Conservation (phyloP, 2,113 vertebrate species). For the Suncus etruscus region DNA sequence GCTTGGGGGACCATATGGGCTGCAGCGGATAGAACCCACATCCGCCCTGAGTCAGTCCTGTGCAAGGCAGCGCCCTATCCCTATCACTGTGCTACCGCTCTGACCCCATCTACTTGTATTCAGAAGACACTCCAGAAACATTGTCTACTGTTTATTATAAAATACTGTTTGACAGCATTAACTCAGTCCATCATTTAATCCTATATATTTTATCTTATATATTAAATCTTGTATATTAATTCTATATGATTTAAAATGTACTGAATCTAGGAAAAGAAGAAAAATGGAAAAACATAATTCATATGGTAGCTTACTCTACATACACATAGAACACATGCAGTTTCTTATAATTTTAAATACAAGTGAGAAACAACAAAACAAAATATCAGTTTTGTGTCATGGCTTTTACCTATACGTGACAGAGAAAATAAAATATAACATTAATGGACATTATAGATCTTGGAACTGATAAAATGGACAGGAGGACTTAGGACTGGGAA, state of each 20-base stretch:
- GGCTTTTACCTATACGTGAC: no score
- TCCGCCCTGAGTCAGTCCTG: no score
- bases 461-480: no score
- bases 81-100: no score
- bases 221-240: no score
- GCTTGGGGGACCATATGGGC: no score
- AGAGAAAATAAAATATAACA: no score
- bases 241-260: background rate
- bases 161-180: conserved; percentile 2
- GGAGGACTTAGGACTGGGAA: no score
- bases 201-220: background rate
- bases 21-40: no score
- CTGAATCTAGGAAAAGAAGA: background rate
- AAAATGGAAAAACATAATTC: background rate
- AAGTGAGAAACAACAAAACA: background rate
- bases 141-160: conserved; percentile 45
- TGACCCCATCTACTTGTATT: no score
- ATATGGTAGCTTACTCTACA: background rate
- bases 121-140: background rate
- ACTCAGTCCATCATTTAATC: background rate
- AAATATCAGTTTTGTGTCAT: background rate
- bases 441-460: no score
- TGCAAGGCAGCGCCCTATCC: no score
- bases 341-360: background rate
- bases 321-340: background rate